Base-by-base conservation (phyloP, 2,797 vertebrate species). In the Xerus rutilus region DNA sequence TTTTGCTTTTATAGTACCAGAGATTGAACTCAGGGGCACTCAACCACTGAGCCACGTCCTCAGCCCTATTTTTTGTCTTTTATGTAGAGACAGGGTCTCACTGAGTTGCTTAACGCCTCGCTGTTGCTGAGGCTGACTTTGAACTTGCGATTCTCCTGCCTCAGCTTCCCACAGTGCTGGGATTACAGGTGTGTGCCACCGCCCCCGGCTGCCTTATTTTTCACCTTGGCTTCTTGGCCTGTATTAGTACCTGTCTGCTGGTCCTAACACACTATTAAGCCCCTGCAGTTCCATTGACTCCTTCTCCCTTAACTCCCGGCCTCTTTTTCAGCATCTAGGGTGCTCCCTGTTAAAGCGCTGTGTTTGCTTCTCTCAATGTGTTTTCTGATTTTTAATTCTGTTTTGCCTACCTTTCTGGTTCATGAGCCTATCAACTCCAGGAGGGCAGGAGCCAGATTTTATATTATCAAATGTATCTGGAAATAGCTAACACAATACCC, bases 341-440 rank as follows among this genome's bases (percentile, higher is more conserved):
- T 62, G 5, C 18, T 70, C 28, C 54, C 23, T 39, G 12, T 52
- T 76, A 23, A 1, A 81, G 25, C 69, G 15, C 43, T 64, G 12
- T 73, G n/a, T 59, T 59, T 59, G 57, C 86, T 82, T 87, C 52
- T 43, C 10, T 82, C 67, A 13, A 3, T 78, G 49, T 86, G 17
- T 43, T 76, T 88, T 81, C 64, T 85, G 77, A 30, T 54, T 93
- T 89, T 87, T 32, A 84, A 69, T 82, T 85, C 21, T 83, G 20
- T 86, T 81, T 85, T 81, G 67, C 81, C 81, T 69, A 78, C 64
- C n/a, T 82, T 94, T 89, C 79, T n/a, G 7, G 17, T 52, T 79
- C n/a, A 1, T 47, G 12, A 83, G 39, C 21, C 57, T 65, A 9
- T 85, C 72, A 82, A 49, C 39, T 86, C 70, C 67, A 87, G 45